Evolutionary conservation across 2,888 invertebrate genomes (phyloP).

Genomic region (Sycophila texana): DNA sequence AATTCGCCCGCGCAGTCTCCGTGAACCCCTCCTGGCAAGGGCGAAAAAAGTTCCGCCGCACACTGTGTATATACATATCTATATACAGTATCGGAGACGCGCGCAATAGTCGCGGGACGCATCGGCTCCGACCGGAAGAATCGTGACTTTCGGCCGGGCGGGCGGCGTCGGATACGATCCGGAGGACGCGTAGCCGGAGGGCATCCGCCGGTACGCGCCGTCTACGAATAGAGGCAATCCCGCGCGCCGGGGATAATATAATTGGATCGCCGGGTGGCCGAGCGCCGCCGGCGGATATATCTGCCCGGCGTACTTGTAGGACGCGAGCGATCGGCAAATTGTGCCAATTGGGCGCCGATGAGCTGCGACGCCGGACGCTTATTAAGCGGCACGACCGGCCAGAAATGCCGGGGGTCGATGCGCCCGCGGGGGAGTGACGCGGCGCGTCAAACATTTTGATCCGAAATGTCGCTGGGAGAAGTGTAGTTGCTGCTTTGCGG

Average conservation of each 20-base stretch:
- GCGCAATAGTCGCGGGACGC: not conserved
- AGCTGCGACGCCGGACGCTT: conserved; percentile 23
- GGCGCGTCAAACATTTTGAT: conserved; percentile 50
- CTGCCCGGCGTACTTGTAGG: conserved; percentile 1
- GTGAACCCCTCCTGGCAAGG: too few species aligned
- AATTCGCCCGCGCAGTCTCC: not conserved
- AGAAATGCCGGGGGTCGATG: not conserved
- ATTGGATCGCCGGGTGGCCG: conserved; percentile 24
- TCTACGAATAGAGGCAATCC: conserved; percentile 73
- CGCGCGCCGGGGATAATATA: conserved; percentile 8
- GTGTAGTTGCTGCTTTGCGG: too few species aligned
- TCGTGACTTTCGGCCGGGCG: conserved; percentile 60
- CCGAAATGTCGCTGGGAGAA: conserved; percentile 7
- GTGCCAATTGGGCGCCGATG: conserved; percentile 46
- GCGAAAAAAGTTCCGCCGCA: not conserved
- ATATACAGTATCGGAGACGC: not conserved
- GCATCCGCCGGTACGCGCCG: conserved; percentile 71
- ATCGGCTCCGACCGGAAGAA: conserved; percentile 37
- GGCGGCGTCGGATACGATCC: conserved; percentile 1
- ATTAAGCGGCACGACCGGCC: conserved; percentile 9
- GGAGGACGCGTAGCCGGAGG: conserved; percentile 58
- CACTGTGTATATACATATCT: not conserved
- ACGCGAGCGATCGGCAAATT: conserved; percentile 40
- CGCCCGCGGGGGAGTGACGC: not conserved
- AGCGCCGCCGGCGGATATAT: not conserved